A percentile compares a stretch with the other conserved stretches of the same genome.
phyloP scores from a whole-genome alignment of 2,888 invertebrate species.

The Parasteatoda lunata region DNA sequence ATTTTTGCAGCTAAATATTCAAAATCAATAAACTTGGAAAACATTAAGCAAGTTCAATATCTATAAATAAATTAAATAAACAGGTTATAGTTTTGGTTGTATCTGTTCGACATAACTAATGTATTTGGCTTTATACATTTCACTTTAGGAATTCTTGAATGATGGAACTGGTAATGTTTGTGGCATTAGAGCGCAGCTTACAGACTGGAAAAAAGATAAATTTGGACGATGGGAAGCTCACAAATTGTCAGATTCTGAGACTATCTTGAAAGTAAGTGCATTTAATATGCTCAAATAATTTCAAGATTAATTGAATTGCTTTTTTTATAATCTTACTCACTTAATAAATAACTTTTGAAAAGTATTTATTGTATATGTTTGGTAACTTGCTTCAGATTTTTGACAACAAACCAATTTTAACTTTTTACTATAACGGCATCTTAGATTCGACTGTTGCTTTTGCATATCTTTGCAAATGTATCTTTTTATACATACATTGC shows the following conservation, averaged over 20 bases:
- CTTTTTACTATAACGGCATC: not conserved
- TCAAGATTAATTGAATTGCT: not conserved
- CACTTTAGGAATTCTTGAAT: slow-evolving; percentile 86
- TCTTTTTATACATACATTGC: too few relatives aligned
- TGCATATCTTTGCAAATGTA: not conserved
- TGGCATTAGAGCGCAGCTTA: slow-evolving; percentile 91
- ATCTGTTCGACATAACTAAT: too few relatives aligned
- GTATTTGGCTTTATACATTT: not conserved
- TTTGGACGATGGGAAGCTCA: slow-evolving; percentile 94
- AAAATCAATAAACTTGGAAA: too few relatives aligned
- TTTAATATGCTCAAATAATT: not conserved
- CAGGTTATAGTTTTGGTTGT: too few relatives aligned
- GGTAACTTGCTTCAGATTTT: not conserved
- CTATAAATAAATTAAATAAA: too few relatives aligned
- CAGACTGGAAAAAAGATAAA: slow-evolving; percentile 93
- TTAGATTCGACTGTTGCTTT: not conserved
- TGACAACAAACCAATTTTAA: not conserved
- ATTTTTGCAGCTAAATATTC: too few relatives aligned
- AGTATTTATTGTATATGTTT: too few relatives aligned
- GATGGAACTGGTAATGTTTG: slow-evolving; percentile 90
- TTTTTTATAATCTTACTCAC: not conserved
- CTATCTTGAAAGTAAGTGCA: slow-evolving; percentile 74
- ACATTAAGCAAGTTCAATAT: too few relatives aligned
- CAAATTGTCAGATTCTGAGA: slow-evolving; percentile 86
- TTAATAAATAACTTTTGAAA: too few relatives aligned